Evolutionary conservation across 2,888 invertebrate species (phyloP).

Genomic region (Cephus pygmeus): DNA sequence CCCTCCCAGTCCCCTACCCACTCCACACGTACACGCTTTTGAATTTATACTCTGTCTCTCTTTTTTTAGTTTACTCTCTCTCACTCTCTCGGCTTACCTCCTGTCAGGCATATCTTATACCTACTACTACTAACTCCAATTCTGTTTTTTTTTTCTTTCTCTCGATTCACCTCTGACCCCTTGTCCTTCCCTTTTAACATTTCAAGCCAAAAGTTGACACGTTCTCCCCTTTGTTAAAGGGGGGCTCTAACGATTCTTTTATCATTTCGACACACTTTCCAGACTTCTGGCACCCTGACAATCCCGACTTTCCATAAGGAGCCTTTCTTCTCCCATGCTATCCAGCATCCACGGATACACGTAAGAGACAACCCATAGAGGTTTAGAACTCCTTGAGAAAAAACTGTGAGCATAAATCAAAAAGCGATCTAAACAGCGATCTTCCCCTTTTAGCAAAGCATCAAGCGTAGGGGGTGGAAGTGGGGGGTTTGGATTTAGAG

Average conservation of each 20-base stretch:
- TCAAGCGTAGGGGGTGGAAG: not conserved
- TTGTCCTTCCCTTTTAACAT: slow-evolving; percentile 19
- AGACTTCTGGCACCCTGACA: slow-evolving; percentile 12
- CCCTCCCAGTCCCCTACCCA: slow-evolving; percentile 12
- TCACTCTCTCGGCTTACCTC: not conserved
- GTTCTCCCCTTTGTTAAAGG: slow-evolving; percentile 31
- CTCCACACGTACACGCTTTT: slow-evolving; percentile 35
- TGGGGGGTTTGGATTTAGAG: not conserved
- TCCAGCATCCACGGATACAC: not conserved
- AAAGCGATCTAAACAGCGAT: not conserved
- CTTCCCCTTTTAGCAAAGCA: not conserved
- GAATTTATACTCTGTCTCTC: slow-evolving; percentile 23
- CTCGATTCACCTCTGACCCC: slow-evolving; percentile 20
- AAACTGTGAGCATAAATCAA: not conserved
- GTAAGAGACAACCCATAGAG: not conserved
- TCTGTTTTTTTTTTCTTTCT: slow-evolving; percentile 14
- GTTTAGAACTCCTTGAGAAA: not conserved
- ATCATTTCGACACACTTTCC: slow-evolving; percentile 54
- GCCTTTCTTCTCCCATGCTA: not conserved
- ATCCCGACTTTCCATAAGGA: not conserved
- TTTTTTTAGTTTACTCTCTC: no score
- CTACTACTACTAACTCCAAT: not conserved
- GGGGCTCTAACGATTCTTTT: slow-evolving; percentile 45
- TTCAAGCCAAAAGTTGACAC: slow-evolving; percentile 44
- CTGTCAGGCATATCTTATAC: not conserved